These are phyloP conservation scores for Temnothorax nylanderi DNA, from an alignment of 1,140 invertebrate species.

Conservation along the genomic window DNA sequence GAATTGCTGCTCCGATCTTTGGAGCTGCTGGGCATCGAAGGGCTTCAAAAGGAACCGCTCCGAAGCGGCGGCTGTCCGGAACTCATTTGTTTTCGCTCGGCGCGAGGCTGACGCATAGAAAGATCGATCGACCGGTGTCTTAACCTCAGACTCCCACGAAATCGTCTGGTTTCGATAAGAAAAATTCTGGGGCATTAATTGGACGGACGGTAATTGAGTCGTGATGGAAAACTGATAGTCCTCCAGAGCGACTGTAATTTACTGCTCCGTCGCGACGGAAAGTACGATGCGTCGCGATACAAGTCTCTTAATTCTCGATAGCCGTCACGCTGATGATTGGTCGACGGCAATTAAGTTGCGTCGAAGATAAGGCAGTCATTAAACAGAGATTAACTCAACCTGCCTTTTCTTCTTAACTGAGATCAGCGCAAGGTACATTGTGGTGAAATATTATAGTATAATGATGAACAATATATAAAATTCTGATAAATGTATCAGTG, in stretches of 20 bases:
- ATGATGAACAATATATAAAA: not conserved
- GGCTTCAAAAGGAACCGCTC: slow-evolving; percentile 79
- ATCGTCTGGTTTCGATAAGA: slow-evolving; percentile 72
- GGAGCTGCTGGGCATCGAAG: slow-evolving; percentile 76
- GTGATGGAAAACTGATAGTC: slow-evolving; percentile 72
- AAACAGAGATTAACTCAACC: slow-evolving; percentile 44
- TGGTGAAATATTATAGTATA: not conserved
- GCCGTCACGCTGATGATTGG: slow-evolving; percentile 47
- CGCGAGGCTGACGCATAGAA: slow-evolving; percentile 64
- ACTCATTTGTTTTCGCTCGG: slow-evolving; percentile 81
- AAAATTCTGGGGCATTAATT: slow-evolving; percentile 70
- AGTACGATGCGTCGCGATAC: slow-evolving; percentile 16
- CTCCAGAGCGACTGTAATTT: slow-evolving; percentile 52
- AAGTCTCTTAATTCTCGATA: slow-evolving; percentile 15
- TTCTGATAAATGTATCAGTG: not conserved
- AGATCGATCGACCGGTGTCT: slow-evolving; percentile 77
- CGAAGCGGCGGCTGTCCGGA: slow-evolving; percentile 74
- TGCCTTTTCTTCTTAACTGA: slow-evolving; percentile 5
- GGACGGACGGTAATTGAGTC: slow-evolving; percentile 69
- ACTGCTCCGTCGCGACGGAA: slow-evolving; percentile 47
- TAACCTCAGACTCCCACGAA: slow-evolving; percentile 72
- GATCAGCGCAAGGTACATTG: not conserved
- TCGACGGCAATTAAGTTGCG: slow-evolving; percentile 50
- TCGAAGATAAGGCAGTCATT: slow-evolving; percentile 55
- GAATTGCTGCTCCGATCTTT: slow-evolving; percentile 76